Percentiles rank a stretch among this genome's conserved stretches.
Evolutionary conservation across 2,113 vertebrate species (phyloP).

Genomic region (Callorhinus ursinus): DNA sequence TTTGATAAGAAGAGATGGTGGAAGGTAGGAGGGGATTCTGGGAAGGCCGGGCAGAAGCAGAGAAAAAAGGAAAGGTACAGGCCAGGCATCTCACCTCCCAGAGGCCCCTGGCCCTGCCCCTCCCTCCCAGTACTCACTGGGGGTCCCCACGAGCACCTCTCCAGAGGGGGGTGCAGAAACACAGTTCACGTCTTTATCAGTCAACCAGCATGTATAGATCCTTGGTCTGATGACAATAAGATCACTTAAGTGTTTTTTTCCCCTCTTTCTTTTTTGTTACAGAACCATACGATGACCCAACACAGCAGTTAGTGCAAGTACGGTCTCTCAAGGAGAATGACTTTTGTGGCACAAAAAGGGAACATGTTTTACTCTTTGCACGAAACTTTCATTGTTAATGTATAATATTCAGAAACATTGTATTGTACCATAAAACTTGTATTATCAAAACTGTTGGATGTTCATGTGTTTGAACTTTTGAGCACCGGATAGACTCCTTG

Average conservation of each 20-base stretch:
- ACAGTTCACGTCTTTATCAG: neutral
- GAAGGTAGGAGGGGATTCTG: neutral
- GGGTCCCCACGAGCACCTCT: accelerated
- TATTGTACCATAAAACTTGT: constrained; percentile 93
- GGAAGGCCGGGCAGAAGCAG: neutral
- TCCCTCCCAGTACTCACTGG: too few species aligned
- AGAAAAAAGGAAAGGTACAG: neutral
- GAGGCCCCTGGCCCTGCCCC: too few species aligned
- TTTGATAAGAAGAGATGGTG: neutral
- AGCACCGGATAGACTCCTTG: constrained; percentile 94
- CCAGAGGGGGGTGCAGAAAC: neutral
- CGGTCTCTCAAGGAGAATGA: constrained; percentile 81
- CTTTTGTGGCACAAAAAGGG: constrained; percentile 89
- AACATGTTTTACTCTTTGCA: constrained; percentile 94
- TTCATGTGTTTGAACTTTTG: constrained; percentile 92
- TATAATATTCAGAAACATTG: constrained; percentile 93
- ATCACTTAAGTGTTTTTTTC: constrained; percentile 24
- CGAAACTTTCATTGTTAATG: constrained; percentile 94
- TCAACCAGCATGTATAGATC: neutral
- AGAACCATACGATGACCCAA: constrained; percentile 99
- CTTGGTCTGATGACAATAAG: neutral
- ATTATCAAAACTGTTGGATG: constrained; percentile 91
- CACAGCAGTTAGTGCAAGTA: constrained; percentile 97
- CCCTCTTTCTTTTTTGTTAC: constrained; percentile 82
- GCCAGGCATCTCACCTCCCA: neutral